phyloP scores from a whole-genome alignment of 1,140 invertebrate species.

The Lamellibrachia luymesi region DNA sequence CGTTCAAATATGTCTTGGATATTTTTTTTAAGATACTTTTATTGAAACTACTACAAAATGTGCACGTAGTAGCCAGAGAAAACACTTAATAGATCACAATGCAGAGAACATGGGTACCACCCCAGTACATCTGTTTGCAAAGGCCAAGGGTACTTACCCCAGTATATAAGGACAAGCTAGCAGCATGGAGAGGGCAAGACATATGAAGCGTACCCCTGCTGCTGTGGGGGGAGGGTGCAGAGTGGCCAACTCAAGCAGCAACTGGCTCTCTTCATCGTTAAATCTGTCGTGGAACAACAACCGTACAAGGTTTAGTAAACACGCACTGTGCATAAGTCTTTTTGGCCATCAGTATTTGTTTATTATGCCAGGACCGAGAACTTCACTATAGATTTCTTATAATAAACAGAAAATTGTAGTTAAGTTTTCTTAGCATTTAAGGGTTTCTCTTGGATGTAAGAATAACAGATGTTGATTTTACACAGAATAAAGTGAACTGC shows the following conservation, averaged over 20 bases:
- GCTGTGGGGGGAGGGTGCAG: constrained; percentile 84
- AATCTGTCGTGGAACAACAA: constrained; percentile 61
- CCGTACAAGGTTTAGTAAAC: too few species aligned
- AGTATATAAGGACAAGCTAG: constrained; percentile 90
- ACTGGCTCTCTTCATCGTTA: constrained; percentile 86
- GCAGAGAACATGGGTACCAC: not conserved
- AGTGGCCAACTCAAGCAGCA: constrained; percentile 81
- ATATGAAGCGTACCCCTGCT: constrained; percentile 89
- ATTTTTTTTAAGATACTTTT: too few species aligned
- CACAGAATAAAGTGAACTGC: too few species aligned
- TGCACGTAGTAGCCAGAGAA: not conserved
- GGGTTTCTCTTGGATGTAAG: not conserved
- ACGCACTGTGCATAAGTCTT: too few species aligned
- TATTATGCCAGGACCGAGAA: too few species aligned
- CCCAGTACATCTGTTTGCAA: not conserved
- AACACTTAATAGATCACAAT: not conserved
- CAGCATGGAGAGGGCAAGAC: constrained; percentile 89
- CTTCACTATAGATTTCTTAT: too few species aligned
- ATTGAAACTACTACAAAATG: not conserved
- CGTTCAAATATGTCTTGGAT: too few species aligned
- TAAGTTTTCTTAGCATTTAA: too few species aligned
- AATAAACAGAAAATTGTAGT: too few species aligned
- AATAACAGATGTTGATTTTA: not conserved
- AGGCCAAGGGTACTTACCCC: constrained; percentile 42
- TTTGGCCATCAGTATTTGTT: too few species aligned